Evolutionary conservation across 92 coral and sea anemone genomes (phyloP), one percentile per base, ranked within the genome.

Genomic region (Paragorgia papillata): DNA sequence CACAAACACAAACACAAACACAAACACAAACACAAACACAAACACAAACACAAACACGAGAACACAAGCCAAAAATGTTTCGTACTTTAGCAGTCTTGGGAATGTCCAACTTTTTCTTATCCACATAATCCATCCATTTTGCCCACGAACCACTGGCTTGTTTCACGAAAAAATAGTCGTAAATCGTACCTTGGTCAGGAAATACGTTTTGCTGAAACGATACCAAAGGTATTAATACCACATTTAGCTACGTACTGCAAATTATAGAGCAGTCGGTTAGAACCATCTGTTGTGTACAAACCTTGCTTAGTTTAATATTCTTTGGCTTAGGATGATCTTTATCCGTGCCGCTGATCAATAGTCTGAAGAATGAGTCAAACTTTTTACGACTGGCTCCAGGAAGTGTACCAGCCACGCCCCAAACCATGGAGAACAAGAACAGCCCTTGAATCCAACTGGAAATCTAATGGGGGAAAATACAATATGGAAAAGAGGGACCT

Each of bases 241-340:
- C n/a, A n/a, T n/a, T n/a, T n/a, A n/a, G n/a, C n/a, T n/a, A n/a
- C n/a, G n/a, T n/a, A n/a, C n/a, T n/a, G n/a, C n/a, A n/a, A n/a
- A n/a, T n/a, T n/a, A n/a, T n/a, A n/a, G n/a, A n/a, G n/a, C n/a
- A n/a, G n/a, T n/a, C n/a, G n/a, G n/a, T n/a, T n/a, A n/a, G n/a
- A n/a, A n/a, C n/a, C n/a, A n/a, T n/a, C n/a, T n/a, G n/a, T n/a
- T n/a, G n/a, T n/a, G n/a, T 5, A 9, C 62, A 22, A 51, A 93
- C 97, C 97, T 93, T 93, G 26, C 88, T 81, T 84, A 93, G 84
- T 80, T 93, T 93, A 77, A 93, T 93, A 51, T 82, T 90, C 82
- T 91, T 91, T 9, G 97, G 97, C 56, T 93, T 93, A 20, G 96
- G 97, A 25, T 93, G 97, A 69, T 93, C 97, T 61, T 93, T 93